Conservation (phyloP, 2,888 invertebrate genomes). For the Apodemia zela region DNA sequence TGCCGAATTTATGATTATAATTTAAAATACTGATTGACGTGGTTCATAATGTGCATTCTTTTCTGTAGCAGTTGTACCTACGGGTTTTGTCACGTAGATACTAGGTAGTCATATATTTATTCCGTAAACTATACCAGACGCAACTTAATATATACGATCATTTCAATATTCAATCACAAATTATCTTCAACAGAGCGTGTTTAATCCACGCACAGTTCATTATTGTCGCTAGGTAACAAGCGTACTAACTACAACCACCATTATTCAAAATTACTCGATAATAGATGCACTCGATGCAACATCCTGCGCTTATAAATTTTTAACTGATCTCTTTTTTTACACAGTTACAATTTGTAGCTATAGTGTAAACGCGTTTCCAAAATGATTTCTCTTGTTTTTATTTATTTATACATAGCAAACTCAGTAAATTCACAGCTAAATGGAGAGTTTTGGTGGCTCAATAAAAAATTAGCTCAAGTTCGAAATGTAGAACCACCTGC, state of each 20-base stretch:
- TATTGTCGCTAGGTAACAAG: conserved; percentile 52
- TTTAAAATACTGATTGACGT: too few relatives aligned
- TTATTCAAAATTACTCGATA: conserved; percentile 50
- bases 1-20: too few relatives aligned
- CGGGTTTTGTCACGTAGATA: too few relatives aligned
- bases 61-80: too few relatives aligned
- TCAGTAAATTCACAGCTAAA: conserved; percentile 50
- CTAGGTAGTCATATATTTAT: background rate
- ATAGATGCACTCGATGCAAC: conserved; percentile 53
- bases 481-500: conserved; percentile 42
- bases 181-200: conserved; percentile 45
- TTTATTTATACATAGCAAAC: conserved; percentile 41
- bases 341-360: conserved; percentile 37
- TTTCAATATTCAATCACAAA: conserved; percentile 37
- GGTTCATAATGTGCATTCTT: too few relatives aligned
- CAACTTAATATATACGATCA: conserved; percentile 34
- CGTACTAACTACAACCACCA: conserved; percentile 40
- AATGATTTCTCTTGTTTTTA: conserved; percentile 43
- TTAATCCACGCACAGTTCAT: conserved; percentile 38
- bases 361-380: conserved; percentile 32
- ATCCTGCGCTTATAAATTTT: conserved; percentile 53
- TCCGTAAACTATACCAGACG: conserved; percentile 25
- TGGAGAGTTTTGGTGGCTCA: conserved; percentile 70
- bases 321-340: conserved; percentile 33
- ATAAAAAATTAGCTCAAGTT: conserved; percentile 49